Base-by-base conservation (phyloP, 2,113 vertebrate genomes). In the Erythrocebus patas region DNA sequence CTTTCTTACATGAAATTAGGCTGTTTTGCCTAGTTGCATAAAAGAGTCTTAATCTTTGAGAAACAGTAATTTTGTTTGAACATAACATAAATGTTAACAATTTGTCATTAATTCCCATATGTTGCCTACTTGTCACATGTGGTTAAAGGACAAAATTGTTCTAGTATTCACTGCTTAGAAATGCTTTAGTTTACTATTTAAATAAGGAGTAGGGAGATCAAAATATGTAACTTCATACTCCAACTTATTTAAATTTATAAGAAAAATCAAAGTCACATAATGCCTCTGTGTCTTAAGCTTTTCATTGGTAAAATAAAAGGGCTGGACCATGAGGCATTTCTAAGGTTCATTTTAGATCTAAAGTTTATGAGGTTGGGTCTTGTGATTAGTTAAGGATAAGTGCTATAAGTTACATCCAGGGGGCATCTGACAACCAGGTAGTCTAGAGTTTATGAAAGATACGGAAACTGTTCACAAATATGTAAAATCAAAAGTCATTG, bases 261-360 rank as follows among this genome's bases (percentile, higher is more conserved):
- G 30, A 91, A 88, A 87, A 89, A 52, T 75, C 27, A 75, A 92
- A 57, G 55, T 61, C 64, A 68, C 68, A 20, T 16, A 55, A 38
- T 92, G 35, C 40, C 57, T 80, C 48, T 89, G 32, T 61, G 64
- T 23, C 16, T 88, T 52, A 50, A 2, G 9, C 23, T 78, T 35
- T 91, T 92, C 61, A 27, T 7, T 55, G n/a, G 30, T 83, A 92
- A 92, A 89, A 95, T 38, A 64, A 68, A 95, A 68, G 27, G n/a
- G 25, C 5, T 45, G 35, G 20, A 40, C 27, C 16, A n/a, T 76
- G 68, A 3, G 73, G 32, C 35, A 18, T 92, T 89, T 70, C n/a
- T 81, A 89, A 86, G 43, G 10, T 35, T 45, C 40, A 78, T 43
- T 35, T 88, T 50, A 81, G 35, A 84, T 64, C 23, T 55, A 86